These are phyloP conservation scores for Poeciliopsis paucimaculata DNA, from an alignment of 2,797 vertebrate genomes.

Conservation along the genomic window DNA sequence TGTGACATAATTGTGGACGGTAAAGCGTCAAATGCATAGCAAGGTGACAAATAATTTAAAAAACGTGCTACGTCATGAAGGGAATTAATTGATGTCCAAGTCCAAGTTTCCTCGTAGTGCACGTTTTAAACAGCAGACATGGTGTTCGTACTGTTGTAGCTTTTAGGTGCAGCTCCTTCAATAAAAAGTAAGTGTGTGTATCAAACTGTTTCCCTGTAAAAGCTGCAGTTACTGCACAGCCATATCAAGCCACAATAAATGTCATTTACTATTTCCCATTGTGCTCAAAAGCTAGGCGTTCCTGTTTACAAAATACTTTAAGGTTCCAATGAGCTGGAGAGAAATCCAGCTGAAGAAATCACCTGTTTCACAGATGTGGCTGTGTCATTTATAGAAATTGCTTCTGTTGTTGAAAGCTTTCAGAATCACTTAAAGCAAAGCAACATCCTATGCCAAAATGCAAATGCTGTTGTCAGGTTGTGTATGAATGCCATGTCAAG, in stretches of 20 bases:
- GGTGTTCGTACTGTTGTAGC: not conserved
- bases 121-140: not conserved
- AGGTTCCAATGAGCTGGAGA: not conserved
- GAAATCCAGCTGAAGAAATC: not conserved
- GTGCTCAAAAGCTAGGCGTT: not conserved
- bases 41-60: not conserved
- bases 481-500: not conserved
- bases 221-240: not conserved
- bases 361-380: not conserved
- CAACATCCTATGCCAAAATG: not conserved
- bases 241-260: not conserved
- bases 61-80: not conserved
- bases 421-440: not conserved
- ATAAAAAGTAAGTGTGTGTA: not conserved
- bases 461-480: not conserved
- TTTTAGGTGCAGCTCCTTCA: not conserved
- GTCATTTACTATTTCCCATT: not conserved
- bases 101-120: not conserved
- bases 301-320: not conserved
- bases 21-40: not conserved
- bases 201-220: not conserved
- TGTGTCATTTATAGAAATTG: not conserved
- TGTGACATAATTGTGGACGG: not conserved
- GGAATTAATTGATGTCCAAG: not conserved
- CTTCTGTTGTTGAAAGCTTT: not conserved